These are phyloP conservation scores for Prinia subflava DNA, from an alignment of 2,113 vertebrate genomes.

Conservation along the genomic window DNA sequence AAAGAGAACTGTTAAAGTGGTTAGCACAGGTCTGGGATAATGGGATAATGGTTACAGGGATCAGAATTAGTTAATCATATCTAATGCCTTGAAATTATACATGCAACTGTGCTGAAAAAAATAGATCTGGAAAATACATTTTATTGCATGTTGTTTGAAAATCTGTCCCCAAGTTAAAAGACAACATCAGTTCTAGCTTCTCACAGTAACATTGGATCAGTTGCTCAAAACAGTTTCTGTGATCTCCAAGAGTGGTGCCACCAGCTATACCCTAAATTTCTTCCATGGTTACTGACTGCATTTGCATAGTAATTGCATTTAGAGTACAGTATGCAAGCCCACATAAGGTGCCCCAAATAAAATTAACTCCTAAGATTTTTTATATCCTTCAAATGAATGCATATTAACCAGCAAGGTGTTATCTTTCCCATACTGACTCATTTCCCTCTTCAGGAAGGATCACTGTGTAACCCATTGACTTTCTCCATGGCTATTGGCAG, in stretches of 20 bases:
- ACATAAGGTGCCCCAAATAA: background rate
- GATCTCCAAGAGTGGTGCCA: background rate
- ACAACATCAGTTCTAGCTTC: background rate
- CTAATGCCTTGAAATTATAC: background rate
- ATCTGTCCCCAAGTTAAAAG: background rate
- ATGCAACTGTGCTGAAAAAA: background rate
- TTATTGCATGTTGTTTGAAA: background rate
- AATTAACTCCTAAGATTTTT: background rate
- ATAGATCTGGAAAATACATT: background rate
- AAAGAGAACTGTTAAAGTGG: background rate
- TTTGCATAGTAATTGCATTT: slow-evolving; percentile 24
- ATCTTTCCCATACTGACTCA: background rate
- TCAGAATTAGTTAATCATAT: background rate
- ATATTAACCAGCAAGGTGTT: background rate
- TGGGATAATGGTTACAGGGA: background rate
- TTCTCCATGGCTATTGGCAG: background rate
- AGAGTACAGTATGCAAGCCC: background rate
- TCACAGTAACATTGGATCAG: background rate
- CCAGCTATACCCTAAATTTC: background rate
- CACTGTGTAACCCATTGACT: background rate
- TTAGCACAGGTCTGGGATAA: background rate
- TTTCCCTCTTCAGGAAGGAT: background rate
- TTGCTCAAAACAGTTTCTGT: background rate
- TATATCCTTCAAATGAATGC: background rate
- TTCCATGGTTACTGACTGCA: background rate